Evolutionary conservation across 2,888 invertebrate genomes (phyloP).

Genomic region (Tachina grossa): DNA sequence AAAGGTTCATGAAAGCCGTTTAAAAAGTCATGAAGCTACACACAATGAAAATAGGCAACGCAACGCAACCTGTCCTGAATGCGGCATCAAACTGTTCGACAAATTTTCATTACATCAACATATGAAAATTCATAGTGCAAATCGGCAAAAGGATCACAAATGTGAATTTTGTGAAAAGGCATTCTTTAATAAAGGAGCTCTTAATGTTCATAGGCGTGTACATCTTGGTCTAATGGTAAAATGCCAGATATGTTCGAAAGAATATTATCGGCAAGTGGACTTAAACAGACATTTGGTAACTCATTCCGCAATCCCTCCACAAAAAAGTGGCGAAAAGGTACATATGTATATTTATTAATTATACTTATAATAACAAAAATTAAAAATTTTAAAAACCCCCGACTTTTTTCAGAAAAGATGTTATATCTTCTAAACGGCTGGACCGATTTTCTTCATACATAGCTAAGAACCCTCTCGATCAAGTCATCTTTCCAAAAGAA

Average conservation of each 20-base stretch:
- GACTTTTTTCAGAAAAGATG: no score
- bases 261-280: conserved; percentile 52
- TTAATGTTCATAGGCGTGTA: conserved; percentile 71
- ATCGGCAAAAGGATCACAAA: conserved; percentile 63
- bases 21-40: conserved; percentile 70
- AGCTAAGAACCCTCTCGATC: no score
- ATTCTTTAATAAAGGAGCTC: conserved; percentile 71
- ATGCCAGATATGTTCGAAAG: conserved; percentile 54
- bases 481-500: no score
- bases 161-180: conserved; percentile 71
- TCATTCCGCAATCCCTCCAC: conserved; percentile 20
- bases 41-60: conserved; percentile 67
- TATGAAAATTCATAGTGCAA: conserved; percentile 71
- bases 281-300: conserved; percentile 45
- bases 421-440: no score
- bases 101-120: conserved; percentile 66
- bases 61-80: conserved; percentile 36
- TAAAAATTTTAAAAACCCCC: no score
- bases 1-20: conserved; percentile 7
- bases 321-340: conserved; percentile 25
- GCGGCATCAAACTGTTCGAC: conserved; percentile 42
- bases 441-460: no score
- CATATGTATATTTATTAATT: not conserved
- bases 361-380: no score
- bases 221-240: conserved; percentile 58